Percentiles rank a stretch among this genome's conserved stretches.
Conservation (phyloP, 2,113 vertebrate species). For the Danionella cerebrum region DNA sequence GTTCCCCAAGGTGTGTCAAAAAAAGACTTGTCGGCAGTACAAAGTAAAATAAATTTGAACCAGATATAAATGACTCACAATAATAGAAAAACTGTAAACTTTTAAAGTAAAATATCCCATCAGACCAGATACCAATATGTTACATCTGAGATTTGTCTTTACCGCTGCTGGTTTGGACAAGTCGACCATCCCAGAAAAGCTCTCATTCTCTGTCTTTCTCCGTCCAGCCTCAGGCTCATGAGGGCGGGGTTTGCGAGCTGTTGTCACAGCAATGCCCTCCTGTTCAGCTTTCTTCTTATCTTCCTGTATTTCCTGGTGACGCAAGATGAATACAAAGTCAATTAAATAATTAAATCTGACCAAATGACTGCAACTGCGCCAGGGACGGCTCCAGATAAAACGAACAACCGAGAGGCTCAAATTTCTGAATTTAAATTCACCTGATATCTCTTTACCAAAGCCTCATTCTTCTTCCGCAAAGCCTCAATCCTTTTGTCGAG, state of each 20-base stretch:
- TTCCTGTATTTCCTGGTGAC: slow-evolving; percentile 81
- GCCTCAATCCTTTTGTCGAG: slow-evolving; percentile 84
- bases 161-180: slow-evolving; percentile 53
- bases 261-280: slow-evolving; percentile 80
- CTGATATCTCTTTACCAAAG: slow-evolving; percentile 81
- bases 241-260: slow-evolving; percentile 59
- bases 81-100: too few relatives aligned
- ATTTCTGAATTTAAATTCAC: slow-evolving; percentile 42
- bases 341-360: not conserved
- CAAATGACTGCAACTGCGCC: not conserved
- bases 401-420: not conserved
- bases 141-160: slow-evolving; percentile 17
- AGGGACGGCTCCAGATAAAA: not conserved
- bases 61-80: too few relatives aligned
- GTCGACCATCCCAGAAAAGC: slow-evolving; percentile 62
- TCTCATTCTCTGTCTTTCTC: slow-evolving; percentile 68
- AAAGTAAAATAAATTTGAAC: too few relatives aligned
- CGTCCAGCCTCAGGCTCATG: slow-evolving; percentile 54
- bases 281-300: slow-evolving; percentile 82
- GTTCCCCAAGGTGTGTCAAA: too few relatives aligned
- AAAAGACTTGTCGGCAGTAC: too few relatives aligned
- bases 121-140: not conserved
- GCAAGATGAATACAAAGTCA: not conserved
- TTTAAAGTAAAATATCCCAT: too few relatives aligned
- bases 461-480: slow-evolving; percentile 83